Evolutionary conservation across 2,113 vertebrate species (phyloP).

Genomic region (Megaptera novaeangliae): DNA sequence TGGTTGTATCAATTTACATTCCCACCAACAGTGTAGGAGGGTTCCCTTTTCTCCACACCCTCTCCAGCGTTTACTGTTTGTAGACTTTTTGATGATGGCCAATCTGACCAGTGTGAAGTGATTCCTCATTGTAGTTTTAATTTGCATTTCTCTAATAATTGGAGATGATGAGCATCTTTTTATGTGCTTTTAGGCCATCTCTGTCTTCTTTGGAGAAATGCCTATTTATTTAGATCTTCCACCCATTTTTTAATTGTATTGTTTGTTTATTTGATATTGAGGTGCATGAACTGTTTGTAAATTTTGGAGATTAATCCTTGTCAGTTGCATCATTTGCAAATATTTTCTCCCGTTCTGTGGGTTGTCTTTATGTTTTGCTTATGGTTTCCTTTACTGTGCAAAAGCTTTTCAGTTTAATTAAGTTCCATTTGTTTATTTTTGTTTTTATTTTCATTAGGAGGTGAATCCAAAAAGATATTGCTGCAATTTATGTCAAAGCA

Average conservation of each 20-base stretch:
- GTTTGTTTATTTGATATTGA: not conserved
- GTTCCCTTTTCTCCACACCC: not conserved
- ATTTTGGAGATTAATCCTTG: not conserved
- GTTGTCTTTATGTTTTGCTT: not conserved
- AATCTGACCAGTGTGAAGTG: not conserved
- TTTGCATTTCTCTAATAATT: not conserved
- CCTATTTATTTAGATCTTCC: not conserved
- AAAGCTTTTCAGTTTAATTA: not conserved
- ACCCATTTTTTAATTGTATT: not conserved
- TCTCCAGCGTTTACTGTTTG: not conserved
- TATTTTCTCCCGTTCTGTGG: not conserved
- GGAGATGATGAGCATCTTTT: not conserved
- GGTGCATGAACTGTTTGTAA: not conserved
- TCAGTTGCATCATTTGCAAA: not conserved
- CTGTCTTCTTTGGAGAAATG: not conserved
- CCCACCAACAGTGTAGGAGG: not conserved
- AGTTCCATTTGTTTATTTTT: not conserved
- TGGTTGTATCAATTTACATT: not conserved
- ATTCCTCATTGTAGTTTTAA: not conserved
- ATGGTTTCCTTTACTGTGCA: not conserved
- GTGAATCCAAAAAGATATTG: not conserved
- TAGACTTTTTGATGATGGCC: not conserved
- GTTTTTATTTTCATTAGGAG: not conserved
- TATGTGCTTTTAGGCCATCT: not conserved
- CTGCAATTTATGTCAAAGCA: not conserved